These are phyloP conservation scores for Prunella himalayana DNA, from an alignment of 2,113 vertebrate genomes.

Conservation along the genomic window DNA sequence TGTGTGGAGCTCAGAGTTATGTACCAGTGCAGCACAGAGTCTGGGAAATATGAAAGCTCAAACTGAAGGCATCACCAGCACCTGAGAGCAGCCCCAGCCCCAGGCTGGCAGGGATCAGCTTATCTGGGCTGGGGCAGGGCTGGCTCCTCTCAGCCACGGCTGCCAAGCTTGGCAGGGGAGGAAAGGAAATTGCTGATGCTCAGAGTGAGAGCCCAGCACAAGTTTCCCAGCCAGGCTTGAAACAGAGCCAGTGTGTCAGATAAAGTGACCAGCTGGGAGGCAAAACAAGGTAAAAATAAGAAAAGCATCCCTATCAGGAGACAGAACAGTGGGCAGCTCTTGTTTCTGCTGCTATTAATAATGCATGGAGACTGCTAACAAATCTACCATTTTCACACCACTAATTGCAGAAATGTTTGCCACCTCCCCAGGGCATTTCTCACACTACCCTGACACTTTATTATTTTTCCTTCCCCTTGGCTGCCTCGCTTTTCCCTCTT, in stretches of 20 bases:
- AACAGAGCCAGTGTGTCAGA: background rate
- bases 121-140: background rate
- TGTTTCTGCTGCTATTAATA: conserved; percentile 27
- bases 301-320: background rate
- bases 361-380: background rate
- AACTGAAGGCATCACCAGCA: background rate
- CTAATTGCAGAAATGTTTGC: conserved; percentile 54
- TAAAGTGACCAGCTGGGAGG: conserved; percentile 7
- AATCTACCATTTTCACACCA: conserved; percentile 43
- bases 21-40: fast-evolving
- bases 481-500: background rate
- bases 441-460: conserved; percentile 12
- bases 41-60: background rate
- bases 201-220: background rate
- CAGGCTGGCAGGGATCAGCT: background rate
- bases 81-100: background rate
- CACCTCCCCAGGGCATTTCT: conserved; percentile 50
- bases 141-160: background rate
- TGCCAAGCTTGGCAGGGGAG: background rate
- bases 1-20: fast-evolving
- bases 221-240: conserved; percentile 26
- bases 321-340: background rate
- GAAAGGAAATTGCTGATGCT: background rate
- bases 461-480: background rate
- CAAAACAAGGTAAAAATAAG: background rate